Percentiles rank a stretch among this genome's conserved stretches.
Conservation (phyloP, 2,797 vertebrate species). For the Lepidocolaptes lacrymiger region DNA sequence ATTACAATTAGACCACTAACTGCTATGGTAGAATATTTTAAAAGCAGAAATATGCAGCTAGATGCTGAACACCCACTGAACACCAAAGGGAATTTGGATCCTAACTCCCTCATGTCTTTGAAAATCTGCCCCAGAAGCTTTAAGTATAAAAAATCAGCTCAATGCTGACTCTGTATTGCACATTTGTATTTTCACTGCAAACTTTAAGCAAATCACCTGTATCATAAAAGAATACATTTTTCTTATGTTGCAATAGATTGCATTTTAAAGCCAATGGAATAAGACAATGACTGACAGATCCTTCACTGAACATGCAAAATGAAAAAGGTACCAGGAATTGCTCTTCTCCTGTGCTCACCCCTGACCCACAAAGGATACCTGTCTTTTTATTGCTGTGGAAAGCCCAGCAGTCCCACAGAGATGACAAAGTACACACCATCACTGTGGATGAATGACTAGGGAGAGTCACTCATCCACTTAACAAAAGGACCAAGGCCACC, state of each 20-base stretch:
- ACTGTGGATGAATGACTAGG: background rate
- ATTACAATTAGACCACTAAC: background rate
- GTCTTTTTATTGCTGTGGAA: background rate
- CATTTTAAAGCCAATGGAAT: background rate
- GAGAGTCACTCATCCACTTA: background rate
- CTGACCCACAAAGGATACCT: background rate
- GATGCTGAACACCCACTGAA: background rate
- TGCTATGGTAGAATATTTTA: background rate
- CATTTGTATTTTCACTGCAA: background rate
- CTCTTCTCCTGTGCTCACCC: background rate
- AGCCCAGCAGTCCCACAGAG: background rate
- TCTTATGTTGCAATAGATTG: background rate
- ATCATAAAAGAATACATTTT: background rate
- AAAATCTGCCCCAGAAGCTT: conserved; percentile 15
- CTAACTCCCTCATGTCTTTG: background rate
- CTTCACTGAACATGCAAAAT: background rate
- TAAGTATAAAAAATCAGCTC: background rate
- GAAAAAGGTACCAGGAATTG: background rate
- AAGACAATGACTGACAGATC: background rate
- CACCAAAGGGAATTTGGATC: background rate
- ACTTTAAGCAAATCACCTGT: background rate
- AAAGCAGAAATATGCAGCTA: conserved; percentile 12
- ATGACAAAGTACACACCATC: background rate
- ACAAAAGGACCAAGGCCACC: background rate
- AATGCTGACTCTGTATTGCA: background rate